Evolutionary conservation across 2,888 invertebrate genomes (phyloP).

Genomic region (Actias luna): DNA sequence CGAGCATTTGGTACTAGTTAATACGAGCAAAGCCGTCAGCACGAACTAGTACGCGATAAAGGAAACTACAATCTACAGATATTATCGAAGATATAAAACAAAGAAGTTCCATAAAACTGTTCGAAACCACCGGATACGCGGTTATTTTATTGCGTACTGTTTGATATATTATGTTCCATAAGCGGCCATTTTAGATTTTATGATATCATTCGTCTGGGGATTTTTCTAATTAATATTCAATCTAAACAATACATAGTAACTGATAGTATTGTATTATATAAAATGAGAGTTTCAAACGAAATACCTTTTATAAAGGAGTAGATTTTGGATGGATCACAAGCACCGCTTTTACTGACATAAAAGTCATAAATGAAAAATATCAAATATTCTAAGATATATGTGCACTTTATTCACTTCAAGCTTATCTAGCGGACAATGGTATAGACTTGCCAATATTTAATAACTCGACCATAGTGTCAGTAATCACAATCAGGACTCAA

Average conservation of each 20-base stretch:
- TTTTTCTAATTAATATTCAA: neutral
- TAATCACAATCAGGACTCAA: too few species aligned
- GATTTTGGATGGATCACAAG: too few species aligned
- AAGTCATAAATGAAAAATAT: too few species aligned
- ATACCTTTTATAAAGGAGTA: too few species aligned
- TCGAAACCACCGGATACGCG: conserved; percentile 26
- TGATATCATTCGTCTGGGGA: conserved; percentile 11
- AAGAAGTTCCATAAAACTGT: conserved; percentile 18
- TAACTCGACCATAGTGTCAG: too few species aligned
- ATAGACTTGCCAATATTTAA: too few species aligned
- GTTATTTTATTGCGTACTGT: conserved; percentile 35
- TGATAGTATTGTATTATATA: neutral
- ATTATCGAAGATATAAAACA: conserved; percentile 19
- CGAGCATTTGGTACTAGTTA: neutral
- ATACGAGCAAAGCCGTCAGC: neutral
- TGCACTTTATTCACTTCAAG: too few species aligned
- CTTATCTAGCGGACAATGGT: too few species aligned
- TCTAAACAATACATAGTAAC: neutral
- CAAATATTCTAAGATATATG: too few species aligned
- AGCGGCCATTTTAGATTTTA: conserved; percentile 36
- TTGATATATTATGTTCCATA: conserved; percentile 43
- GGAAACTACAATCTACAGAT: conserved; percentile 2
- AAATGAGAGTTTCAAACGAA: neutral
- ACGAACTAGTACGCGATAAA: neutral
- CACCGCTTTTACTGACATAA: too few species aligned